Conservation (phyloP, 1,140 invertebrate genomes). For the Bombyx mori region DNA sequence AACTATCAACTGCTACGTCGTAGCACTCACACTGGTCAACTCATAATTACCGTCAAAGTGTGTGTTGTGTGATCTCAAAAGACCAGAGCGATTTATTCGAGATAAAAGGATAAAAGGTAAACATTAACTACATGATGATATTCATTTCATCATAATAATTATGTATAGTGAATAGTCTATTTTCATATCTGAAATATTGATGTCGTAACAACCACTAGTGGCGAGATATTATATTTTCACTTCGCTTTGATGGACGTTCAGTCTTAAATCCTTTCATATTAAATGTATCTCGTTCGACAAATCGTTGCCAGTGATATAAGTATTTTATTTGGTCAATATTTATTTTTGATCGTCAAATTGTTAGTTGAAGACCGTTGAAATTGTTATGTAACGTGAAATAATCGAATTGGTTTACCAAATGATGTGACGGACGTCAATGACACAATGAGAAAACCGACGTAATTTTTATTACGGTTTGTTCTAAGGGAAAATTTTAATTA, state of each 20-base stretch:
- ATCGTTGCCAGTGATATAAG: too few species aligned
- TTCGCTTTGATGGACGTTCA: not conserved
- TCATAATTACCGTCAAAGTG: conserved; percentile 8
- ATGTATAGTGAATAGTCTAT: not conserved
- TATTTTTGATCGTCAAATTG: too few species aligned
- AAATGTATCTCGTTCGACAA: too few species aligned
- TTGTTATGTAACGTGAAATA: too few species aligned
- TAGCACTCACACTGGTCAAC: conserved; percentile 6
- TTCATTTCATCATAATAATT: not conserved
- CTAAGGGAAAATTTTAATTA: too few species aligned
- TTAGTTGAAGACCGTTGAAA: too few species aligned
- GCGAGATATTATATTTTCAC: not conserved
- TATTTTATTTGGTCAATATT: too few species aligned
- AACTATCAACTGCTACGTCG: conserved; percentile 49
- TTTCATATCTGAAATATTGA: not conserved
- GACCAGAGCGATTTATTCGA: conserved; percentile 3
- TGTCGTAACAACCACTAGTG: not conserved
- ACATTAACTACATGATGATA: not conserved
- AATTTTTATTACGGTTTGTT: too few species aligned
- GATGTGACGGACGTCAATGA: too few species aligned
- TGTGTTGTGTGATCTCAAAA: conserved; percentile 8
- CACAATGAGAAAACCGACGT: too few species aligned
- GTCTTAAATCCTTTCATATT: too few species aligned
- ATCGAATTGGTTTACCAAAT: too few species aligned
- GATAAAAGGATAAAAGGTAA: conserved; percentile 6